phyloP scores from a whole-genome alignment of 35 echinoderm and acorn worm genomes.

The Diadema setosum region DNA sequence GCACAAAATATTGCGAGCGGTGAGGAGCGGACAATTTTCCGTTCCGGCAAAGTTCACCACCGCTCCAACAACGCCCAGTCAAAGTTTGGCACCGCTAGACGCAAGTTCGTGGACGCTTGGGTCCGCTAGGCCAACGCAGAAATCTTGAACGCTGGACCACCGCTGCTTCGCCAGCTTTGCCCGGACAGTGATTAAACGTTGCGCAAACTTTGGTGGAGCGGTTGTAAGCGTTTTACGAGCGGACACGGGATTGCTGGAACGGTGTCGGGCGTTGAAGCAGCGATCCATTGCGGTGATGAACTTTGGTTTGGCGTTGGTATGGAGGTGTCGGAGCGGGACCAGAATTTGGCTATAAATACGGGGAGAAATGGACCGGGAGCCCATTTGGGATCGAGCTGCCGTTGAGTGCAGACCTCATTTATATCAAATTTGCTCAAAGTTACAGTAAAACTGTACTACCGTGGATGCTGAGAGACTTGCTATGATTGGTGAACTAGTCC shows the following conservation, averaged over 20 bases:
- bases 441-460: too few species aligned
- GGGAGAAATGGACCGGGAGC: too few species aligned
- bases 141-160: neutral
- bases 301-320: conserved; percentile 9
- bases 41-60: neutral
- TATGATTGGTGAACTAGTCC: too few species aligned
- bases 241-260: neutral
- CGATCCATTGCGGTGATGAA: neutral
- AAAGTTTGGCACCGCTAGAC: conserved; percentile 1
- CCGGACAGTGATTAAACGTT: neutral
- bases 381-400: too few species aligned
- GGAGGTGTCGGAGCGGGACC: conserved; percentile 2
- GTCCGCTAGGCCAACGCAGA: conserved; percentile 2
- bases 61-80: neutral
- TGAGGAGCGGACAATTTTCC: neutral
- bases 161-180: neutral
- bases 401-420: too few species aligned
- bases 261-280: conserved; percentile 2
- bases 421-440: too few species aligned
- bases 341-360: too few species aligned
- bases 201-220: neutral
- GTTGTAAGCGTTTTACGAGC: conserved; percentile 5
- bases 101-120: neutral
- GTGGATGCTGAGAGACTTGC: too few species aligned
- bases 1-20: conserved; percentile 5